Conservation (phyloP, 2,797 vertebrate genomes). For the Tenualosa thibaudeaui region DNA sequence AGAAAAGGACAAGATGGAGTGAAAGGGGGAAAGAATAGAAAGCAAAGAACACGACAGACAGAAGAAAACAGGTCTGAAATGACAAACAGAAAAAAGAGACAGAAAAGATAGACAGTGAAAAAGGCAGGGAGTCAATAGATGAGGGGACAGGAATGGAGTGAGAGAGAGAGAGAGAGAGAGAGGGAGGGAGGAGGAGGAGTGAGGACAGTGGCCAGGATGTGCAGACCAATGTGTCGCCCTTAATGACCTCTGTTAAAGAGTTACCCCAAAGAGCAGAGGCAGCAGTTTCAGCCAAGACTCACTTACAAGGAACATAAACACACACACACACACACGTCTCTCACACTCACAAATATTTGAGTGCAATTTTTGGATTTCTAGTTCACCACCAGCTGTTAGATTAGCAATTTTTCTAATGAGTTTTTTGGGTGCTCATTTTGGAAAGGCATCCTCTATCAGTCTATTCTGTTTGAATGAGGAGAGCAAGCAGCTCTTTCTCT, state of each 20-base stretch:
- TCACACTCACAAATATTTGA: slow-evolving; percentile 30
- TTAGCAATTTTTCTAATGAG: slow-evolving; percentile 50
- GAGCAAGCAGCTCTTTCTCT: not conserved
- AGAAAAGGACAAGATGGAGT: slow-evolving; percentile 41
- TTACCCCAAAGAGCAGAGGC: slow-evolving; percentile 19
- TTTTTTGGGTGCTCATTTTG: slow-evolving; percentile 47
- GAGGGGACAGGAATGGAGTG: not conserved
- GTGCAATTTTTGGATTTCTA: slow-evolving; percentile 49
- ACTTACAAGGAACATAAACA: not conserved
- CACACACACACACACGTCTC: slow-evolving; percentile 4
- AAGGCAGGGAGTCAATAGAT: not conserved
- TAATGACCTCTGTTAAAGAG: slow-evolving; percentile 43
- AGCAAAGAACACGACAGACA: not conserved
- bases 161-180: slow-evolving; percentile 10
- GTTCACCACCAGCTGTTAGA: slow-evolving; percentile 48
- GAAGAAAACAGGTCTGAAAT: not conserved
- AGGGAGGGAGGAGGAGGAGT: slow-evolving; percentile 21
- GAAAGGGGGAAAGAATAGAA: not conserved
- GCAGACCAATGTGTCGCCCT: slow-evolving; percentile 34
- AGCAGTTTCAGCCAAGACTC: slow-evolving; percentile 7
- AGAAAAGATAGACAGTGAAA: not conserved
- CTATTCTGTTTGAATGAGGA: slow-evolving; percentile 52
- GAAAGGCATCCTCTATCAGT: slow-evolving; percentile 8
- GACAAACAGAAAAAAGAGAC: not conserved
- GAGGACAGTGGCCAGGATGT: slow-evolving; percentile 17